phyloP scores from a whole-genome alignment of 1,140 invertebrate genomes.

The Aporrectodea caliginosa region DNA sequence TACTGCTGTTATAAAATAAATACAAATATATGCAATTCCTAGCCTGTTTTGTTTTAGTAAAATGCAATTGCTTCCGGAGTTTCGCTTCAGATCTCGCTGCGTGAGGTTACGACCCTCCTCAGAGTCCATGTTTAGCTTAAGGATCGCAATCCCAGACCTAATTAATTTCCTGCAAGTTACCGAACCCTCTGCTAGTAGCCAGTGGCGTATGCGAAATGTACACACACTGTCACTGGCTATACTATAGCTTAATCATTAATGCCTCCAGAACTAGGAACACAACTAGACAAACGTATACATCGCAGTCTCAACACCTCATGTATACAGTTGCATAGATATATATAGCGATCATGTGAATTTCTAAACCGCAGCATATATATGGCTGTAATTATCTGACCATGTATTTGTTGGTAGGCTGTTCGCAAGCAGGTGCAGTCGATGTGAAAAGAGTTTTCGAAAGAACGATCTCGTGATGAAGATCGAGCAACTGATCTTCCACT shows the following conservation, averaged over 20 bases:
- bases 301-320: background rate
- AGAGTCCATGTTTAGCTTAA: too few species aligned
- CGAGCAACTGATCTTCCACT: slow-evolving; percentile 93
- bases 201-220: too few species aligned
- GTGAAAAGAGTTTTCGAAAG: slow-evolving; percentile 84
- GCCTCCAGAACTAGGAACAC: background rate
- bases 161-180: too few species aligned
- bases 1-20: too few species aligned
- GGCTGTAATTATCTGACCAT: too few species aligned
- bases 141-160: too few species aligned
- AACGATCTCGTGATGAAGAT: slow-evolving; percentile 98
- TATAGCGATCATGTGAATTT: background rate
- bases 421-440: slow-evolving; percentile 64
- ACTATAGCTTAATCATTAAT: background rate
- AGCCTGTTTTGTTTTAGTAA: too few species aligned
- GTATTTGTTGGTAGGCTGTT: slow-evolving; percentile 49
- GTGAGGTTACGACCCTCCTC: too few species aligned
- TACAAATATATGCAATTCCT: too few species aligned
- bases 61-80: too few species aligned
- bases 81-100: too few species aligned
- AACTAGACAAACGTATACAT: background rate
- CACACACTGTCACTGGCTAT: background rate
- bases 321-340: background rate
- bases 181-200: too few species aligned
- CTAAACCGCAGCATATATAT: background rate